Evolutionary conservation across 2,113 vertebrate species (phyloP).

Genomic region (Coryphaenoides rupestris): DNA sequence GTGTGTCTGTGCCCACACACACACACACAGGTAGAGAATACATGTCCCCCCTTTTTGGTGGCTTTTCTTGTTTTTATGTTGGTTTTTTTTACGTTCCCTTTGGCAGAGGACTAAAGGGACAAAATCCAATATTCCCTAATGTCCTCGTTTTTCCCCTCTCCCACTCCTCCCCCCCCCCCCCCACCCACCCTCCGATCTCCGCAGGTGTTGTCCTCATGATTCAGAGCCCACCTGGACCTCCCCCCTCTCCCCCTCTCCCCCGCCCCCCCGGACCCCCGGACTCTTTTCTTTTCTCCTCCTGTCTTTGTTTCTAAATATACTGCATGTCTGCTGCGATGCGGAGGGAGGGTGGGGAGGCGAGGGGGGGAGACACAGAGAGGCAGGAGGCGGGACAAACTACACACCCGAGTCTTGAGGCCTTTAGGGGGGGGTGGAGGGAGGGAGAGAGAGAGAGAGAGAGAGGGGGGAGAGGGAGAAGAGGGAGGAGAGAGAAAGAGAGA

Average conservation of each 20-base stretch:
- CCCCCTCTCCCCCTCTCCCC: too few species aligned
- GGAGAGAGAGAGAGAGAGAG: neutral
- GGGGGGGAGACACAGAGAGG: constrained; percentile 32
- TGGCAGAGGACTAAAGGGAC: constrained; percentile 23
- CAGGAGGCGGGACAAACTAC: constrained; percentile 27
- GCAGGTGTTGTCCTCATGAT: constrained; percentile 58
- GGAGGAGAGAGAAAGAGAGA: constrained; percentile 2
- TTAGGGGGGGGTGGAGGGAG: neutral
- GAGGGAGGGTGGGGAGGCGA: constrained; percentile 15
- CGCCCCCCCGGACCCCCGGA: too few species aligned
- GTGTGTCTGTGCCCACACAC: constrained; percentile 14
- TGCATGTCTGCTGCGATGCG: neutral
- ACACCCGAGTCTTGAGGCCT: constrained; percentile 8
- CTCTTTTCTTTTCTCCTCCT: neutral
- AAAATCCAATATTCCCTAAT: constrained; percentile 40
- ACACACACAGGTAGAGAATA: too few species aligned
- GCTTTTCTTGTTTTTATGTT: constrained; percentile 5
- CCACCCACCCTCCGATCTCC: constrained; percentile 59
- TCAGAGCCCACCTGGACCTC: constrained; percentile 45
- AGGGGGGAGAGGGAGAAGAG: constrained; percentile 24
- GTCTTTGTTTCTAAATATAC: constrained; percentile 14
- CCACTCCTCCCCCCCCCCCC: too few species aligned
- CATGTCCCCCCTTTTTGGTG: neutral
- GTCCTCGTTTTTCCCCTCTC: constrained; percentile 52
- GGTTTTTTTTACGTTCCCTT: constrained; percentile 12